phyloP scores from a whole-genome alignment of 2,113 vertebrate species.

The Pterophyllum scalare region DNA sequence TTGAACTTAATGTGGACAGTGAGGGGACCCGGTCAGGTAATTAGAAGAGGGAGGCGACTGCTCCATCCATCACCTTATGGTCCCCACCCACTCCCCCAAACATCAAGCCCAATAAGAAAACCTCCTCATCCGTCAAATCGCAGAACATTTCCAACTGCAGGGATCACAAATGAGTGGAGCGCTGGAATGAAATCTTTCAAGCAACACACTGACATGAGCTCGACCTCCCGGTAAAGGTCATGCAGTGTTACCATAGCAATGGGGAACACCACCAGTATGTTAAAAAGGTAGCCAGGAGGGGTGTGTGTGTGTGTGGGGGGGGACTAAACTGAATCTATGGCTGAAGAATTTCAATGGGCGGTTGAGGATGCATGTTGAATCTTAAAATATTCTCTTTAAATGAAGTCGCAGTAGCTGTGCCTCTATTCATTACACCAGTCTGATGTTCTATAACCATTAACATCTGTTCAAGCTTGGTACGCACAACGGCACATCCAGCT shows the following conservation, averaged over 20 bases:
- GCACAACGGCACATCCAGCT: conserved; percentile 68
- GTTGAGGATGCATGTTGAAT: conserved; percentile 62
- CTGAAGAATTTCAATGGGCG: conserved; percentile 59
- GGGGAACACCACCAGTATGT: conserved; percentile 66
- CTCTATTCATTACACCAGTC: conserved; percentile 65
- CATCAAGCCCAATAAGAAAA: conserved; percentile 54
- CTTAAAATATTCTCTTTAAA: conserved; percentile 60
- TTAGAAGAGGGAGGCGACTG: conserved; percentile 61
- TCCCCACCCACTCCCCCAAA: conserved; percentile 38
- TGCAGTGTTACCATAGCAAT: conserved; percentile 67
- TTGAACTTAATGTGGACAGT: conserved; percentile 36
- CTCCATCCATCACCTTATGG: conserved; percentile 66
- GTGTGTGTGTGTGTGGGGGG: neutral
- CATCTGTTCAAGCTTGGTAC: conserved; percentile 73
- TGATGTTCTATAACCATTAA: conserved; percentile 76
- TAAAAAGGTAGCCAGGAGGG: conserved; percentile 58
- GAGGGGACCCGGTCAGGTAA: conserved; percentile 68
- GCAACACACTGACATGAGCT: conserved; percentile 60
- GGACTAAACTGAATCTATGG: conserved; percentile 44
- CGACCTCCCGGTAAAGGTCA: conserved; percentile 72
- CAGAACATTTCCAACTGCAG: conserved; percentile 48
- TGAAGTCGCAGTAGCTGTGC: conserved; percentile 47
- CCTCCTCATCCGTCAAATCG: conserved; percentile 65
- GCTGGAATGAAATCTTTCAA: conserved; percentile 57
- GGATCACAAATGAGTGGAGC: conserved; percentile 53